phyloP scores from a whole-genome alignment of 2,113 vertebrate species.

The Rhea americana region DNA sequence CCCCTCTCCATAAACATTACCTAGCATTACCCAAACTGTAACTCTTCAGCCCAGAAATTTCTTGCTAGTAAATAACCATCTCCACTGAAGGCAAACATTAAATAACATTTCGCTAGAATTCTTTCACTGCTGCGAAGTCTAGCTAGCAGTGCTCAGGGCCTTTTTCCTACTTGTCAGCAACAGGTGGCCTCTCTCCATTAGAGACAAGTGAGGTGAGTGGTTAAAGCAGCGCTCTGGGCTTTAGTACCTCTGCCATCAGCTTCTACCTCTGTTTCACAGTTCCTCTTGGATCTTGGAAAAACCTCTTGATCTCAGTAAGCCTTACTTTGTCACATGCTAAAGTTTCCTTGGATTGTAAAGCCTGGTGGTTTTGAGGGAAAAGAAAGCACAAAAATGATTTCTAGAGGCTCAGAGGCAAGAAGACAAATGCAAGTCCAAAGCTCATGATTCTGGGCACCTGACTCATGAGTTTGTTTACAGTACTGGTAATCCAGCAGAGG shows the following conservation, averaged over 20 bases:
- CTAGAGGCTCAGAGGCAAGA: background rate
- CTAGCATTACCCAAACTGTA: constrained; percentile 38
- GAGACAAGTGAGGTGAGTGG: background rate
- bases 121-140: background rate
- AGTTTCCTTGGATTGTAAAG: background rate
- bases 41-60: constrained; percentile 38
- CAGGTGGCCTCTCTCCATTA: background rate
- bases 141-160: background rate
- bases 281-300: background rate
- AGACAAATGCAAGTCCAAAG: background rate
- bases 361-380: background rate
- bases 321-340: background rate
- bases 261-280: fast-evolving
- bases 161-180: background rate
- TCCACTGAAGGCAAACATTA: constrained; percentile 34
- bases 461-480: background rate
- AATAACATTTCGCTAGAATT: background rate
- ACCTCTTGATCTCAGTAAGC: background rate
- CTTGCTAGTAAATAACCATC: constrained; percentile 31
- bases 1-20: constrained; percentile 28
- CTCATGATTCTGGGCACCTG: background rate
- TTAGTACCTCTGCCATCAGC: background rate
- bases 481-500: background rate
- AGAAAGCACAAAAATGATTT: fast-evolving
- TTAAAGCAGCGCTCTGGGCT: background rate